Conservation (phyloP, 2,113 vertebrate genomes). For the Ceyx melanurus region DNA sequence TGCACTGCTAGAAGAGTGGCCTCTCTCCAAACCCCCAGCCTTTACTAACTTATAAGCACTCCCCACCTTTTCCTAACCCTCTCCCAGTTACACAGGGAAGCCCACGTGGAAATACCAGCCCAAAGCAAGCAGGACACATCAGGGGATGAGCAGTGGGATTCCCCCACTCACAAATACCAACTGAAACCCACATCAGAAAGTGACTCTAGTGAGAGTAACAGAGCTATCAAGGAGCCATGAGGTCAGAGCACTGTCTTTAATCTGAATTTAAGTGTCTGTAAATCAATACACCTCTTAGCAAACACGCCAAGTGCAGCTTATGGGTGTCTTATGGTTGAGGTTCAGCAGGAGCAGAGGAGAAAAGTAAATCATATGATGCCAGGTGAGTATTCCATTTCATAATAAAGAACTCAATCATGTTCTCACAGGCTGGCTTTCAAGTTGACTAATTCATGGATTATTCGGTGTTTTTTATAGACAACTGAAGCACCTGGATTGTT, state of each 20-base stretch:
- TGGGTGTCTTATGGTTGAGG: neutral
- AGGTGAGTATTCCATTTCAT: constrained; percentile 56
- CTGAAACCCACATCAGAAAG: neutral
- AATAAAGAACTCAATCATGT: constrained; percentile 59
- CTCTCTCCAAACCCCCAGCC: neutral
- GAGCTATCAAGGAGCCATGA: neutral
- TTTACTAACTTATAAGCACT: neutral
- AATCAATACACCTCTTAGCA: rapidly evolving
- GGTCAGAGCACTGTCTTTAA: neutral
- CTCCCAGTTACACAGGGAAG: neutral
- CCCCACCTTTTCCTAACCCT: neutral
- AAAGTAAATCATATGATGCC: constrained; percentile 36
- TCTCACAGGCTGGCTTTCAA: constrained; percentile 43
- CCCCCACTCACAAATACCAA: neutral
- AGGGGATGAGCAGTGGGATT: neutral
- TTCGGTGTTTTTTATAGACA: constrained; percentile 26
- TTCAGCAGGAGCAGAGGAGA: neutral
- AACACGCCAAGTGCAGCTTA: neutral
- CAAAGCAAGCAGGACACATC: neutral
- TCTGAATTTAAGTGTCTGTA: neutral
- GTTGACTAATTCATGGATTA: constrained; percentile 31
- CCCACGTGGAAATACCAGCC: rapidly evolving
- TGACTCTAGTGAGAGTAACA: neutral
- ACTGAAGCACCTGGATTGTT: neutral
- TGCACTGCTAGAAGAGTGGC: neutral